Conservation (phyloP, 2,888 invertebrate genomes). For the Oeneis ivallda region DNA sequence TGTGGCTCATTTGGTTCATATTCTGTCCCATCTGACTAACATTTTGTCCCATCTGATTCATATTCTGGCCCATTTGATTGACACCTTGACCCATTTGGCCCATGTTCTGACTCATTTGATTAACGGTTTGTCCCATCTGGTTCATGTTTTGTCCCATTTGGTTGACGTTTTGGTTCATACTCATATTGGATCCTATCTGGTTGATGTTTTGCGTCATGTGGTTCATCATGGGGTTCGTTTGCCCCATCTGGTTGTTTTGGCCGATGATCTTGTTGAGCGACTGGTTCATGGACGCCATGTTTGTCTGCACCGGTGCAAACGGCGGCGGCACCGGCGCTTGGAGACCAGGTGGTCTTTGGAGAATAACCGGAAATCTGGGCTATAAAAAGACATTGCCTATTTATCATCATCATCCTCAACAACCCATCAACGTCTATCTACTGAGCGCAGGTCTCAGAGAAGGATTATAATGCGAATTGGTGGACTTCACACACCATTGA, state of each 20-base stretch:
- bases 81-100: slow-evolving; percentile 43
- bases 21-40: slow-evolving; percentile 53
- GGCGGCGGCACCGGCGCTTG: slow-evolving; percentile 71
- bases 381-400: slow-evolving; percentile 45
- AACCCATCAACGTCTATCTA: too few relatives aligned
- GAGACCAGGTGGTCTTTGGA: slow-evolving; percentile 71
- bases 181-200: slow-evolving; percentile 48
- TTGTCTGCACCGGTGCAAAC: slow-evolving; percentile 64
- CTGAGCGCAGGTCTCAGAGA: too few relatives aligned
- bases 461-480: too few relatives aligned
- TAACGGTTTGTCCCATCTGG: slow-evolving; percentile 45
- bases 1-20: slow-evolving; percentile 47
- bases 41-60: slow-evolving; percentile 50
- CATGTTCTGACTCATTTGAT: slow-evolving; percentile 49
- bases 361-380: slow-evolving; percentile 74
- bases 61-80: slow-evolving; percentile 47
- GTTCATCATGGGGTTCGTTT: slow-evolving; percentile 41
- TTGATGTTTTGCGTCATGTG: slow-evolving; percentile 45
- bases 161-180: slow-evolving; percentile 41
- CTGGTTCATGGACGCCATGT: slow-evolving; percentile 59
- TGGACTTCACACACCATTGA: too few relatives aligned
- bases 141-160: slow-evolving; percentile 38
- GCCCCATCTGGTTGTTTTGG: slow-evolving; percentile 44
- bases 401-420: too few relatives aligned
- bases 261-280: slow-evolving; percentile 59